phyloP scores from a whole-genome alignment of 2,888 invertebrate species.

The Acrobasis repandana region DNA sequence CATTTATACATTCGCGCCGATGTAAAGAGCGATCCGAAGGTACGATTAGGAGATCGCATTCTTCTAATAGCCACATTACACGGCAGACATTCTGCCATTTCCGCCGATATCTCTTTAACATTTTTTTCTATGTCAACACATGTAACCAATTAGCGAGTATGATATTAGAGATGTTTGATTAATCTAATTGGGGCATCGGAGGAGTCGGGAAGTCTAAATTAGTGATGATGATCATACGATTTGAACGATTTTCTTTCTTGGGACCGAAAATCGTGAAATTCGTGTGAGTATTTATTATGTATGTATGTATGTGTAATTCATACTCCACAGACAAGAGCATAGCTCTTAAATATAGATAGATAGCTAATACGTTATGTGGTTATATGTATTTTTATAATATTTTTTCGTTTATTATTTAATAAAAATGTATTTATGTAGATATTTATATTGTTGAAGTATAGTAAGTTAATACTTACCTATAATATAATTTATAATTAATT shows the following conservation, averaged over 20 bases:
- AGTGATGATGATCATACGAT: constrained; percentile 35
- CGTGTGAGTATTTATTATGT: too few relatives aligned
- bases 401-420: too few relatives aligned
- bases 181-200: constrained; percentile 47
- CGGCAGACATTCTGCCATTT: constrained; percentile 48
- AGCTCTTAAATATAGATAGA: too few relatives aligned
- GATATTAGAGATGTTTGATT: constrained; percentile 59
- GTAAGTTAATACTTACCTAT: too few relatives aligned
- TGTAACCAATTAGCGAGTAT: constrained; percentile 63
- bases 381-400: too few relatives aligned
- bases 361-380: too few relatives aligned
- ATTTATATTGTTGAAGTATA: too few relatives aligned
- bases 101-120: constrained; percentile 63
- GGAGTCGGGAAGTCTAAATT: constrained; percentile 36
- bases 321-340: too few relatives aligned
- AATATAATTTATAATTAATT: too few relatives aligned
- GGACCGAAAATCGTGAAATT: too few relatives aligned
- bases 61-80: constrained; percentile 40
- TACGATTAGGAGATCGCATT: constrained; percentile 55
- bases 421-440: too few relatives aligned
- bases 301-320: too few relatives aligned
- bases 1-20: constrained; percentile 51
- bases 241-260: background rate
- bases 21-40: constrained; percentile 50
- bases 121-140: constrained; percentile 41